These are phyloP conservation scores for Benthochromis sp. DNA, from an alignment of 2,113 vertebrate genomes.

Conservation along the genomic window DNA sequence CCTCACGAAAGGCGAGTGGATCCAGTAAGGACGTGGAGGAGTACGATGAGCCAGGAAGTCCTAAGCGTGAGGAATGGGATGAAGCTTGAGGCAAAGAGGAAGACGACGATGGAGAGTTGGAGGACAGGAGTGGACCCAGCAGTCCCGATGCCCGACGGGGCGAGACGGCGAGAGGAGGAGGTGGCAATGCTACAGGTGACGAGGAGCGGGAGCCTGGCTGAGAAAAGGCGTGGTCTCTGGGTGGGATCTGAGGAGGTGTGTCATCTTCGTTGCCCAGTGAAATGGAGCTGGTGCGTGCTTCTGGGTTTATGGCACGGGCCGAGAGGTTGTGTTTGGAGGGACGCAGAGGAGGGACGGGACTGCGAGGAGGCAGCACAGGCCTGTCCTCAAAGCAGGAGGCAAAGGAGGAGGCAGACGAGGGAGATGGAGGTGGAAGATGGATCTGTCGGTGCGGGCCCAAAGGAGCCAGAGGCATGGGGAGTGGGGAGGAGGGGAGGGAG, in stretches of 20 bases:
- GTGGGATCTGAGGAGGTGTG: constrained; percentile 83
- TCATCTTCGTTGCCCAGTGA: constrained; percentile 73
- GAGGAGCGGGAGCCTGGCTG: constrained; percentile 87
- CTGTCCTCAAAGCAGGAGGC: constrained; percentile 70
- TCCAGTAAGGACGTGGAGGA: constrained; percentile 77
- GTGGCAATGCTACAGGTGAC: constrained; percentile 75
- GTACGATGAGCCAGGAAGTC: constrained; percentile 75
- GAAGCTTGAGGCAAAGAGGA: constrained; percentile 29
- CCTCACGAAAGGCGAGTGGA: constrained; percentile 74
- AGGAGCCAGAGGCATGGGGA: constrained; percentile 59
- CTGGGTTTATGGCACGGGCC: constrained; percentile 32
- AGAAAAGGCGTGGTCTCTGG: constrained; percentile 82
- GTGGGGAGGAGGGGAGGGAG: constrained; percentile 66
- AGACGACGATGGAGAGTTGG: constrained; percentile 35
- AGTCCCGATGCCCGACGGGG: constrained; percentile 67
- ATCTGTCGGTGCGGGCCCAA: constrained; percentile 65
- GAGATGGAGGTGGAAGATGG: constrained; percentile 57
- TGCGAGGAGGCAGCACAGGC: constrained; percentile 83
- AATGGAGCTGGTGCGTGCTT: constrained; percentile 39
- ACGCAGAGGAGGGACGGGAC: constrained; percentile 82
- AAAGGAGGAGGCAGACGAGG: constrained; percentile 62
- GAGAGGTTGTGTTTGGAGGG: constrained; percentile 69
- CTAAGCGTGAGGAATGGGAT: constrained; percentile 62
- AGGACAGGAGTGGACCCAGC: constrained; percentile 73
- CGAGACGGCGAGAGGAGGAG: constrained; percentile 77